A percentile compares a stretch with the other conserved stretches of the same genome.
phyloP scores from a whole-genome alignment of 2,113 vertebrate species.

The Neopipo cinnamomea region DNA sequence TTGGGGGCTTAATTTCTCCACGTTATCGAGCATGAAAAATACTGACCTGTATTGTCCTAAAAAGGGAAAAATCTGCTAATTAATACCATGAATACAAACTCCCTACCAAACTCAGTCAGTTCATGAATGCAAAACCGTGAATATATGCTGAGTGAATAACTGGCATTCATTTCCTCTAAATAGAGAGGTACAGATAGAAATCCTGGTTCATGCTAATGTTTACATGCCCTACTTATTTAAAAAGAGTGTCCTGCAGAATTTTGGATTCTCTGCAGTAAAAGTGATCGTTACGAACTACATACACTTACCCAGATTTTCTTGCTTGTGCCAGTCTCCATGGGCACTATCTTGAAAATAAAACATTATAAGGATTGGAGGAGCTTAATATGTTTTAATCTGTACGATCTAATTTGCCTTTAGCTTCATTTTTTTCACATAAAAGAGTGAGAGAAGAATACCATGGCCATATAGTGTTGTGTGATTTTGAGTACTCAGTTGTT shows the following conservation, averaged over 20 bases:
- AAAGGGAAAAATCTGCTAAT: slow-evolving; percentile 9
- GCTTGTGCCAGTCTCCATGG: neutral
- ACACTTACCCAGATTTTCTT: neutral
- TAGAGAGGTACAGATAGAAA: slow-evolving; percentile 56
- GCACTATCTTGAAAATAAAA: neutral
- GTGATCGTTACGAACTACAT: neutral
- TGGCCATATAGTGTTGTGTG: neutral
- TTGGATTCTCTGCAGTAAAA: slow-evolving; percentile 34
- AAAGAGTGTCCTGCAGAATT: slow-evolving; percentile 38
- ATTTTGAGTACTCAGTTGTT: neutral
- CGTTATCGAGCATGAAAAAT: neutral
- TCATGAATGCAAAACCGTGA: slow-evolving; percentile 9
- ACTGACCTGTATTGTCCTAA: neutral
- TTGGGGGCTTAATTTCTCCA: neutral
- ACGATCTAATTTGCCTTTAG: neutral
- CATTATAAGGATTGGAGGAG: neutral
- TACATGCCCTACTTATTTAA: slow-evolving; percentile 64
- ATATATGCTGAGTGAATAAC: slow-evolving; percentile 32
- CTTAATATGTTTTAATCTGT: neutral
- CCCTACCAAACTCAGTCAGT: neutral
- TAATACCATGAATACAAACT: slow-evolving; percentile 18
- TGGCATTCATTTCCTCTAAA: slow-evolving; percentile 58
- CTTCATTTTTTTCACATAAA: neutral
- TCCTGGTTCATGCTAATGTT: slow-evolving; percentile 22
- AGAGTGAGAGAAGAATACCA: neutral